phyloP scores from a whole-genome alignment of 2,888 invertebrate species.

The Calliphora vomitoria region DNA sequence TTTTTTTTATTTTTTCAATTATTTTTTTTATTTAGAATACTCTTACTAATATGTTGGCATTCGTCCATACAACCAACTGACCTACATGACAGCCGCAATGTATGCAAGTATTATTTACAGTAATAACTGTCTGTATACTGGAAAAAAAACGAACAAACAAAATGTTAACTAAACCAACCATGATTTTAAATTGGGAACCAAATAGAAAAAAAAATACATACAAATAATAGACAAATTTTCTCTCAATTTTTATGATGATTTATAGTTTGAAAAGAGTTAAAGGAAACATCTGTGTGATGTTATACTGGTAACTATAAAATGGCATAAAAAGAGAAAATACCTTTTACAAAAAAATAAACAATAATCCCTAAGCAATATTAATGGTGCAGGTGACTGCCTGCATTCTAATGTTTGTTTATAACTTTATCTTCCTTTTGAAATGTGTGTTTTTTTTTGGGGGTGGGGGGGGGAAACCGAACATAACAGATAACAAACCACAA shows the following conservation, averaged over 20 bases:
- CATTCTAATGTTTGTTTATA: conserved; percentile 51
- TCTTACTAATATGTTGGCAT: conserved; percentile 37
- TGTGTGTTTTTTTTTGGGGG: not conserved
- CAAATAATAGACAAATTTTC: conserved; percentile 39
- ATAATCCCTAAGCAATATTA: conserved; percentile 63
- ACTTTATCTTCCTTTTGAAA: conserved; percentile 21
- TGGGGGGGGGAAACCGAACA: not conserved
- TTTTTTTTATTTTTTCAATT: not conserved
- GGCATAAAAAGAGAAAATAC: conserved; percentile 2
- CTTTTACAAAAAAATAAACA: not conserved
- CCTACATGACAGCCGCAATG: conserved; percentile 38
- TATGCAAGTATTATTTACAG: conserved; percentile 19
- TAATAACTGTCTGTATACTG: conserved; percentile 25
- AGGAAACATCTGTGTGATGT: conserved; percentile 56
- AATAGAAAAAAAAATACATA: conserved; percentile 5
- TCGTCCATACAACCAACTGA: conserved; percentile 57
- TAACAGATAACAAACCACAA: conserved; percentile 22
- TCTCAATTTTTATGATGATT: conserved; percentile 68
- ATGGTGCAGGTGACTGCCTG: conserved; percentile 56
- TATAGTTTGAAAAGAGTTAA: conserved; percentile 58
- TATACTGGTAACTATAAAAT: not conserved
- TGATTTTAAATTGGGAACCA: conserved; percentile 23
- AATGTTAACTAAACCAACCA: conserved; percentile 51
- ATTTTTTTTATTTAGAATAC: not conserved
- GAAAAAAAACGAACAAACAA: not conserved